Evolutionary conservation across 2,888 invertebrate genomes (phyloP).

Genomic region (Lymantria monacha): DNA sequence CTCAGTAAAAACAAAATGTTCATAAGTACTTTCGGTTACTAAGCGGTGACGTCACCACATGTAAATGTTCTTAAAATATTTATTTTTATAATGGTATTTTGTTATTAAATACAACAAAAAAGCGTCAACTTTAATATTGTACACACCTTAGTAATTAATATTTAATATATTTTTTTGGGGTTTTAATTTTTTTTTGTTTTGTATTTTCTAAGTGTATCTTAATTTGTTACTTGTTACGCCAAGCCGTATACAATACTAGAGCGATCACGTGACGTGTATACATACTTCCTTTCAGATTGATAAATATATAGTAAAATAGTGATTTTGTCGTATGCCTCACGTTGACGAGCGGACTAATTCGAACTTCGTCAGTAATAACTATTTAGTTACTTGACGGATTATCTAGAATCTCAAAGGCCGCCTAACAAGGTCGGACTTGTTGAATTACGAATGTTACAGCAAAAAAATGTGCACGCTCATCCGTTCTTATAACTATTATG

Average conservation of each 20-base stretch:
- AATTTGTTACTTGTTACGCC: constrained; percentile 71
- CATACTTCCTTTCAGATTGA: constrained; percentile 63
- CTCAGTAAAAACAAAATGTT: constrained; percentile 46
- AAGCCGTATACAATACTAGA: constrained; percentile 79
- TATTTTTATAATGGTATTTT: constrained; percentile 44
- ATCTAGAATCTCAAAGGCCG: constrained; percentile 23
- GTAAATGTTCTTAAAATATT: constrained; percentile 80
- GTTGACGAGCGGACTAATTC: constrained; percentile 42
- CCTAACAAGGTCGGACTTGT: constrained; percentile 48
- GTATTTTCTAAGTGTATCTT: constrained; percentile 57
- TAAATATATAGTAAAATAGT: constrained; percentile 76
- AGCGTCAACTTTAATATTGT: constrained; percentile 76
- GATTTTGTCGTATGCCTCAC: constrained; percentile 36
- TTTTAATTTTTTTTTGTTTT: constrained; percentile 38
- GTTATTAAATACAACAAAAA: constrained; percentile 52
- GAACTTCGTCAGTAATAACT: constrained; percentile 19
- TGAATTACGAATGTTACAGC: constrained; percentile 36
- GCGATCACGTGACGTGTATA: constrained; percentile 66
- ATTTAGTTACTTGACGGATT: constrained; percentile 22
- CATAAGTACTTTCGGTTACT: constrained; percentile 68
- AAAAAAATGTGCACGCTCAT: constrained; percentile 23
- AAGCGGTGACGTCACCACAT: constrained; percentile 63
- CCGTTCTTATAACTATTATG: background rate
- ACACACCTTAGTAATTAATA: constrained; percentile 64
- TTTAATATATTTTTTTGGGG: constrained; percentile 54